Evolutionary conservation across 1,140 invertebrate species (phyloP), one percentile per base, ranked within the genome.

Genomic region (Papilio machaon): DNA sequence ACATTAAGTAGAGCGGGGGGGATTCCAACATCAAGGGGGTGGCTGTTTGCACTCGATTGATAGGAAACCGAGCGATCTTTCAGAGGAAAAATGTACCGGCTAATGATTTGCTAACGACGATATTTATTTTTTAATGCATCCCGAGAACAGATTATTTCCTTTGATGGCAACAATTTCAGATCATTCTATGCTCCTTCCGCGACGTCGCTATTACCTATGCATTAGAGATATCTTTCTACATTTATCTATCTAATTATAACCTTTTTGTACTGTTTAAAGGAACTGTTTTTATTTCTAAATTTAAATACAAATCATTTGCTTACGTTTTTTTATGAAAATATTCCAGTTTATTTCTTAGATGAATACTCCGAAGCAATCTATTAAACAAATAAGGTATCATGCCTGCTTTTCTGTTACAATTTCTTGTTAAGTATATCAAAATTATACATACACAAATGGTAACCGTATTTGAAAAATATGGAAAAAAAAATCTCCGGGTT

Each of bases 71-170:
- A 86, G 83, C 86, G 87, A 86, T 86, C 76, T 82, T 86, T 88
- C 84, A 81, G 83, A 88, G 87, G 84, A 90, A 85, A 90, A 92
- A 90, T 87, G 83, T 89, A 84, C 73, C 87, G 88, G 91, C 91
- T 94, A 94, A 94, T 94, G 92, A 93, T 94, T 93, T 94, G 91
- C 91, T 92, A 92, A 94, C 90, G 92, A 91, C 85, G 86, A 91
- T 92, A 89, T 93, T 93, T 94, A 92, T 94, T 90, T 93, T 93
- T 93, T 92, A 93, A 94, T 93, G 91, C 90, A 91, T 80, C 86
- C 83, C 82, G 82, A 82, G 81, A 84, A 87, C 86, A 93, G 91
- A 92, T 93, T 93, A 92, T 92, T 93, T 94, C 89, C 91, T 94
- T 94, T 94, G 92, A 94, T 84, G 87, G 89, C 76, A 43, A 60